A percentile compares a stretch with the other conserved stretches of the same genome.
Evolutionary conservation across 2,113 vertebrate species (phyloP).

Genomic region (Empidonax traillii): DNA sequence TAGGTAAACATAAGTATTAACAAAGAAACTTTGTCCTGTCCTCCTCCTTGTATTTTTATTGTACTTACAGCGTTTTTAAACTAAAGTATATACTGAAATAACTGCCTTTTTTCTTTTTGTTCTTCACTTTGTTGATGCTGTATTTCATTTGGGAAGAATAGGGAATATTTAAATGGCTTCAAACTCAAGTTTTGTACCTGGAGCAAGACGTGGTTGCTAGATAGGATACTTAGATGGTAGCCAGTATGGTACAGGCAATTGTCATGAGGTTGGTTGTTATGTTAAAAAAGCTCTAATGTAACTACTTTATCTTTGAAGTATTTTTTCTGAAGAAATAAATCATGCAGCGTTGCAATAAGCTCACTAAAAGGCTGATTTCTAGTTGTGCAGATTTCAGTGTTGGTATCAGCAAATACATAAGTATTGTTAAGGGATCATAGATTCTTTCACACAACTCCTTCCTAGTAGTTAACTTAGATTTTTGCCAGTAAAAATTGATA

Average conservation of each 20-base stretch:
- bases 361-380: not conserved
- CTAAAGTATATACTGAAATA: constrained; percentile 21
- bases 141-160: not conserved
- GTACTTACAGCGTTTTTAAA: not conserved
- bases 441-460: not conserved
- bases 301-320: not conserved
- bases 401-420: not conserved
- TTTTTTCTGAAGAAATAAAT: not conserved
- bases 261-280: not conserved
- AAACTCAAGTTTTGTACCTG: not conserved
- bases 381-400: not conserved
- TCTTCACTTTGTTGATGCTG: not conserved
- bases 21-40: constrained; percentile 21
- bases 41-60: constrained; percentile 35
- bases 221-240: not conserved
- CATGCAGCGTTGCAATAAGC: not conserved
- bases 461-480: not conserved
- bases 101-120: constrained; percentile 10
- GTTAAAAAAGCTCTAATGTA: not conserved
- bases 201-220: not conserved
- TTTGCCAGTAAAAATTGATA: not conserved
- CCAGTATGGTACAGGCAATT: fast-evolving
- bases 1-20: constrained; percentile 13
- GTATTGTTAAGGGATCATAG: not conserved
- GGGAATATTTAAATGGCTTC: not conserved